Evolutionary conservation across 2,888 invertebrate species (phyloP).

Genomic region (Ptilodon capucinus): DNA sequence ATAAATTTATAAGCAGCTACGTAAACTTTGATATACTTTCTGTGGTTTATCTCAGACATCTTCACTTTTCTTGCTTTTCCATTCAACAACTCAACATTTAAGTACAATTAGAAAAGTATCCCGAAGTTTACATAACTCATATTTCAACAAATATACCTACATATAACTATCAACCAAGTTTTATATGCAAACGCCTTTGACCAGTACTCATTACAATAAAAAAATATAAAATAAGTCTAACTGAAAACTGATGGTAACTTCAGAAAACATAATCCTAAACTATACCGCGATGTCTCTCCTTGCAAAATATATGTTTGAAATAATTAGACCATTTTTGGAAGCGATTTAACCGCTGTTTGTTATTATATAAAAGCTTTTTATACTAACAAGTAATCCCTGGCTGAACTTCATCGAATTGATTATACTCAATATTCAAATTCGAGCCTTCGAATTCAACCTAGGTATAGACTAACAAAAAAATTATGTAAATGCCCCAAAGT

Average conservation of each 20-base stretch:
- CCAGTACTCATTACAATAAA: conserved; percentile 60
- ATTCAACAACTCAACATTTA: conserved; percentile 11
- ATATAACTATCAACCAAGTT: conserved; percentile 35
- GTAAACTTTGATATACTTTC: conserved; percentile 8
- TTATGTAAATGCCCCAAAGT: conserved; percentile 20
- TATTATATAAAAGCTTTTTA: conserved; percentile 26
- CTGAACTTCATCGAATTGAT: conserved; percentile 8
- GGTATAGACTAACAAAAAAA: conserved; percentile 24
- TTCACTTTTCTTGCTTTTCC: background rate
- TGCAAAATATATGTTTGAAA: conserved; percentile 40
- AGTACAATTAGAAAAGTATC: conserved; percentile 11
- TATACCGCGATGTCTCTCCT: conserved; percentile 73
- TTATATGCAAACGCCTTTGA: conserved; percentile 65
- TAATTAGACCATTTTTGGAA: conserved; percentile 58
- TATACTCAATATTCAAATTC: conserved; percentile 6
- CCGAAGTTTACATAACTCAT: conserved; percentile 7
- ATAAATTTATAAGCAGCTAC: conserved; percentile 6
- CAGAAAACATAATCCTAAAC: conserved; percentile 69
- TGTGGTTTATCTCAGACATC: conserved; percentile 3
- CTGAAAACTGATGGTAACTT: conserved; percentile 81
- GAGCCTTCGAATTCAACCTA: conserved; percentile 12
- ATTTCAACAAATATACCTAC: conserved; percentile 45
- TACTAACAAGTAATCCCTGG: conserved; percentile 24
- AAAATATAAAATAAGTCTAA: conserved; percentile 72
- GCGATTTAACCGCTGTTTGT: conserved; percentile 32